Evolutionary conservation across 2,888 invertebrate species (phyloP).

Genomic region (Plebejus melissa): DNA sequence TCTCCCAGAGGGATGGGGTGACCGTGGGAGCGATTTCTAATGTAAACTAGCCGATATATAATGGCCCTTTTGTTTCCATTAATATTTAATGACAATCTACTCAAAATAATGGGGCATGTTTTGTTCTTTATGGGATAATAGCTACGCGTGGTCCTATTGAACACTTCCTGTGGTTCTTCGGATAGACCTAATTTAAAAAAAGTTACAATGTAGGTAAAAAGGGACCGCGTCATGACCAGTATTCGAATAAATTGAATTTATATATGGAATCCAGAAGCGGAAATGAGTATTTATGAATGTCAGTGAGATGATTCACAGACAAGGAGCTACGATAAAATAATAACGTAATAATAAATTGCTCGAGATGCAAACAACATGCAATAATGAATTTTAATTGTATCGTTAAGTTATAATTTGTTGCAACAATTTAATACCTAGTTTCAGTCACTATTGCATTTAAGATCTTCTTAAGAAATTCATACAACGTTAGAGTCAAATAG

Average conservation of each 20-base stretch:
- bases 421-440: neutral
- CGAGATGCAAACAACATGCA: conserved; percentile 1
- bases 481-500: neutral
- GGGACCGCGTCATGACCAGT: neutral
- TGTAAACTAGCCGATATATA: conserved; percentile 7
- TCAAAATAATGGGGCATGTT: neutral
- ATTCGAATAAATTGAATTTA: neutral
- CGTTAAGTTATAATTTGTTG: neutral
- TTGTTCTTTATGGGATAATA: neutral
- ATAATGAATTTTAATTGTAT: neutral
- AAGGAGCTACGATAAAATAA: neutral
- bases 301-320: conserved; percentile 9
- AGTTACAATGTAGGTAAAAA: neutral
- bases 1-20: conserved; percentile 32
- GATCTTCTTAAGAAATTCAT: neutral
- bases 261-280: conserved; percentile 10
- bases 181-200: too few relatives aligned
- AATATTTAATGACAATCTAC: conserved; percentile 1
- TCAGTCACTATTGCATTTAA: neutral
- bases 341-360: neutral
- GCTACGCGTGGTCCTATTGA: neutral
- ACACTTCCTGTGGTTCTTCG: neutral
- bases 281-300: neutral
- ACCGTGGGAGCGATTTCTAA: conserved; percentile 44
- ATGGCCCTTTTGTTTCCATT: conserved; percentile 15